A percentile compares a stretch with the other conserved stretches of the same genome.
These are phyloP conservation scores for Xenopus borealis DNA, from an alignment of 2,113 vertebrate species.

Conservation along the genomic window DNA sequence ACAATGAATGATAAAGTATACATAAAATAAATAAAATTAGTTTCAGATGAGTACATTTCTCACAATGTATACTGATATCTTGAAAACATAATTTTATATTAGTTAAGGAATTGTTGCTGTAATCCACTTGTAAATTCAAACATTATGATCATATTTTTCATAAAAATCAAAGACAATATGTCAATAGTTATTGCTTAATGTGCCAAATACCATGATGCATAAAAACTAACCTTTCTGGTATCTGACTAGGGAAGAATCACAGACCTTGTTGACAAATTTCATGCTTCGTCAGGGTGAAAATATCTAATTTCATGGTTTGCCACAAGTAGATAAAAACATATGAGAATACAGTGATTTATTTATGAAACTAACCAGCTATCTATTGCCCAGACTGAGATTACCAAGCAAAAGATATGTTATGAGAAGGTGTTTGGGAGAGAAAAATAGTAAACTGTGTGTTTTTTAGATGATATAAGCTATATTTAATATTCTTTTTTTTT, in stretches of 20 bases:
- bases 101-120: background rate
- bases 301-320: constrained; percentile 46
- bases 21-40: no score
- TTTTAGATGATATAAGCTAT: background rate
- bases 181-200: constrained; percentile 34
- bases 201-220: constrained; percentile 32
- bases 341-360: constrained; percentile 39
- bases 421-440: background rate
- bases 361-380: constrained; percentile 22
- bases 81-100: background rate
- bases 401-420: constrained; percentile 3
- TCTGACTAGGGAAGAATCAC: constrained; percentile 25
- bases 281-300: constrained; percentile 43
- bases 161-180: constrained; percentile 59
- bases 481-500: background rate
- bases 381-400: background rate
- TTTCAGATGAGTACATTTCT: no score
- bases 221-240: constrained; percentile 42
- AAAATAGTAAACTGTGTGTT: background rate
- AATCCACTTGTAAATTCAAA: constrained; percentile 54
- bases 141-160: constrained; percentile 59
- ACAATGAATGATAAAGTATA: no score
- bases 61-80: no score
- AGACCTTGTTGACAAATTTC: constrained; percentile 45
- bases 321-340: constrained; percentile 44